Evolutionary conservation across 2,113 vertebrate genomes (phyloP).

Genomic region (Eudorcas thomsonii): DNA sequence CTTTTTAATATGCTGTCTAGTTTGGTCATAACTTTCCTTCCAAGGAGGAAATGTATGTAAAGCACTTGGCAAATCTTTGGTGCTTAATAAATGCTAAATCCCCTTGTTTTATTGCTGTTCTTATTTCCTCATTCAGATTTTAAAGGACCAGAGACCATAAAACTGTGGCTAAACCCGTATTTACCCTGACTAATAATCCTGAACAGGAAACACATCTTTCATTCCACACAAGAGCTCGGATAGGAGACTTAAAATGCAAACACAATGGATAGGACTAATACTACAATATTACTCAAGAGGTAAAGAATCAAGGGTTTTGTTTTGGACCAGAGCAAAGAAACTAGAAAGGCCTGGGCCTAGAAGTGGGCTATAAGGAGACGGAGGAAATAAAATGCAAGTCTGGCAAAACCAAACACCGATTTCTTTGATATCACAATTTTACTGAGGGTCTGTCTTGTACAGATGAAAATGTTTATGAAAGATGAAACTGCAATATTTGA

Average conservation of each 20-base stretch:
- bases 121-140: not conserved
- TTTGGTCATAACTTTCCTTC: not conserved
- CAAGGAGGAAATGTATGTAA: not conserved
- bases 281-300: not conserved
- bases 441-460: not conserved
- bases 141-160: not conserved
- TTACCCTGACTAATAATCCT: not conserved
- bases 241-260: not conserved
- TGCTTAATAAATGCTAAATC: not conserved
- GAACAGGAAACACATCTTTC: not conserved
- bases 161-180: not conserved
- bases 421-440: not conserved
- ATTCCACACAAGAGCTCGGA: not conserved
- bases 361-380: not conserved
- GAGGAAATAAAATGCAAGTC: not conserved
- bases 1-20: not conserved
- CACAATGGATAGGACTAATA: not conserved
- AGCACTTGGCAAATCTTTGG: not conserved
- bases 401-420: not conserved
- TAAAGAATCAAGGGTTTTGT: not conserved
- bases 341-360: not conserved
- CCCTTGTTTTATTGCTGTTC: not conserved
- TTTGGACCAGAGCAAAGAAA: not conserved
- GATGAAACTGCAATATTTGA: not conserved
- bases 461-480: not conserved